Conservation (phyloP, 2,113 vertebrate species). For the Chaetops frenatus region DNA sequence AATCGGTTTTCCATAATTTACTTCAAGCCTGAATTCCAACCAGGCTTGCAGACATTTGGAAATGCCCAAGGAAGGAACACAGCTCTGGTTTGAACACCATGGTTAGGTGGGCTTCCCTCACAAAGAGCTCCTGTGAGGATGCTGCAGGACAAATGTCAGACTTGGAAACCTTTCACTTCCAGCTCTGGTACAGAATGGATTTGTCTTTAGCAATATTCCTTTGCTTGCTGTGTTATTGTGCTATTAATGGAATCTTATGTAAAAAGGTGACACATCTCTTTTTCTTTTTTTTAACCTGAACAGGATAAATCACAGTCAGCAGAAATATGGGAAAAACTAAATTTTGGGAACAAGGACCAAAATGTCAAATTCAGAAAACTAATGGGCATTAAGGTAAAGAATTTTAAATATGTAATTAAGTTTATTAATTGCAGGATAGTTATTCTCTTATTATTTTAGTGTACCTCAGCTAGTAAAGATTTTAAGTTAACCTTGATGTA, state of each 20-base stretch:
- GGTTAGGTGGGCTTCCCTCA: not conserved
- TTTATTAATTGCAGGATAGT: not conserved
- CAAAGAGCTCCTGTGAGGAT: not conserved
- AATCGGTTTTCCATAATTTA: rapidly evolving
- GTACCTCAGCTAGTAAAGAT: not conserved
- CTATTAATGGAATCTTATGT: rapidly evolving
- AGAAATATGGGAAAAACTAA: slow-evolving; percentile 97
- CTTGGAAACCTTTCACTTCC: not conserved
- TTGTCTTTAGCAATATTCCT: not conserved
- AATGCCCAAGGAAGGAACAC: not conserved
- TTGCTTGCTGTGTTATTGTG: not conserved
- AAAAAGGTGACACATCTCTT: not conserved
- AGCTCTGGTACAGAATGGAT: not conserved
- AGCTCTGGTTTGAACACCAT: rapidly evolving
- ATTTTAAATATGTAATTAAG: not conserved
- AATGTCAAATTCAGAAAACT: slow-evolving; percentile 98
- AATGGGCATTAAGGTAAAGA: slow-evolving; percentile 96
- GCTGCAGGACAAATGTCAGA: not conserved
- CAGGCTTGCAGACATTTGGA: not conserved
- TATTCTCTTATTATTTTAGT: not conserved
- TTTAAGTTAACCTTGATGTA: not conserved
- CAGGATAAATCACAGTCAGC: slow-evolving; percentile 97
- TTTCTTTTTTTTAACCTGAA: not conserved
- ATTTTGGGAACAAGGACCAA: slow-evolving; percentile 99
- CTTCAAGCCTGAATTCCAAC: not conserved